Percentiles rank a stretch among this genome's conserved stretches.
These are phyloP conservation scores for Aradophagus sp. DNA, from an alignment of 1,140 invertebrate genomes.

Conservation along the genomic window DNA sequence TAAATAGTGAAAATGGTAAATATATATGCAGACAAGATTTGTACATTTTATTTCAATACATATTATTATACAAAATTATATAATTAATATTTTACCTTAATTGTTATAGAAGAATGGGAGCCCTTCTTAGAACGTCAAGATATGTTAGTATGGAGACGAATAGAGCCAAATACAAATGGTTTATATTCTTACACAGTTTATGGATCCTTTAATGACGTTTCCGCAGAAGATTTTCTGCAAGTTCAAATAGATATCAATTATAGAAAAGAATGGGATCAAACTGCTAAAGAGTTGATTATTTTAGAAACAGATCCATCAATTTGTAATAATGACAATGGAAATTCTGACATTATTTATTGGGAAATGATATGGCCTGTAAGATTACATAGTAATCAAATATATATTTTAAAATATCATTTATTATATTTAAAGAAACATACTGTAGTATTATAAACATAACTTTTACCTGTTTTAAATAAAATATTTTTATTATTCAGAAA, in stretches of 20 bases:
- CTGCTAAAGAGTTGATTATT: slow-evolving; percentile 81
- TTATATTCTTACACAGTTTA: slow-evolving; percentile 91
- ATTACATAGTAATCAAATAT: too few relatives aligned
- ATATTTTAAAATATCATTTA: neutral
- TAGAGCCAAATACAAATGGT: slow-evolving; percentile 78
- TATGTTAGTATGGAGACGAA: slow-evolving; percentile 86
- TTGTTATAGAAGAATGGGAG: slow-evolving; percentile 77
- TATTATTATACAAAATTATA: too few relatives aligned
- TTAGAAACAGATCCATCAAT: slow-evolving; percentile 79
- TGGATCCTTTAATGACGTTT: slow-evolving; percentile 85
- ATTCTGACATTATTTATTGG: slow-evolving; percentile 88
- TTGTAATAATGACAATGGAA: slow-evolving; percentile 65
- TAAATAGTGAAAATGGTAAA: slow-evolving; percentile 50
- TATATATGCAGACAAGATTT: slow-evolving; percentile 1
- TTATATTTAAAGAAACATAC: too few relatives aligned
- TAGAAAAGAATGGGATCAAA: slow-evolving; percentile 86
- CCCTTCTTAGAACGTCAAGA: slow-evolving; percentile 87
- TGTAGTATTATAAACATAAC: too few relatives aligned
- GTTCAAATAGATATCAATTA: slow-evolving; percentile 88
- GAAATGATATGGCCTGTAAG: slow-evolving; percentile 90
- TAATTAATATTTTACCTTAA: neutral
- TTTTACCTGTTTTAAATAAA: too few relatives aligned
- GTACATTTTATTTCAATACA: too few relatives aligned
- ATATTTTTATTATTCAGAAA: slow-evolving; percentile 73
- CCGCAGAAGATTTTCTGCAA: slow-evolving; percentile 85